Percentiles rank a stretch among this genome's conserved stretches.
phyloP scores from a whole-genome alignment of 2,888 invertebrate genomes.

The Augochlorella aurata region DNA sequence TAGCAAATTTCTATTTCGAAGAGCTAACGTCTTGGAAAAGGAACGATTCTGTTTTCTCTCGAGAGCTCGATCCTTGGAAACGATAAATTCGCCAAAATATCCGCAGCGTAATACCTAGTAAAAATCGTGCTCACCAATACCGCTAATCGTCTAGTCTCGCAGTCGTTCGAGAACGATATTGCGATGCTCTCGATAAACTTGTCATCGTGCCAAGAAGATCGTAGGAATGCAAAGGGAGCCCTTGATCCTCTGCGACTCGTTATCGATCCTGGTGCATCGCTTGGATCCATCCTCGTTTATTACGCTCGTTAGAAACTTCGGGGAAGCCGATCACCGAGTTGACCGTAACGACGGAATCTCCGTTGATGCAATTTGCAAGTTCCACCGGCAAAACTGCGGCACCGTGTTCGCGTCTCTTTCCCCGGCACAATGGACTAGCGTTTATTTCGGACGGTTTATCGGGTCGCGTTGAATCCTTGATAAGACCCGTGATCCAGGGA shows the following conservation, averaged over 20 bases:
- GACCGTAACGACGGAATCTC: constrained; percentile 5
- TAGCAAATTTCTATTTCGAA: too few species aligned
- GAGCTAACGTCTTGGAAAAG: too few species aligned
- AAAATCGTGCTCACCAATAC: background rate
- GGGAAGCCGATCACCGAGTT: background rate
- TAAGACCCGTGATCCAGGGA: background rate
- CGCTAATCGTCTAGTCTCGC: background rate
- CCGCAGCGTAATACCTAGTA: background rate
- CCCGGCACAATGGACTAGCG: background rate
- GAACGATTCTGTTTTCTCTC: too few species aligned
- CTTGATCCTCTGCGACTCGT: constrained; percentile 13
- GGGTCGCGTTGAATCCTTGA: background rate
- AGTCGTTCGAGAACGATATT: background rate
- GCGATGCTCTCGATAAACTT: constrained; percentile 2
- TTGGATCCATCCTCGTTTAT: constrained; percentile 14
- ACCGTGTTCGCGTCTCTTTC: background rate
- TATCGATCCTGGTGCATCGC: constrained; percentile 1
- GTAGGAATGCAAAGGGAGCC: background rate
- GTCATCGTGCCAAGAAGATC: background rate
- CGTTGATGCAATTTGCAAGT: constrained; percentile 4
- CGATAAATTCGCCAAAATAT: background rate
- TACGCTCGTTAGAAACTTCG: constrained; percentile 19
- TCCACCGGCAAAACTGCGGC: background rate
- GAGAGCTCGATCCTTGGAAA: background rate
- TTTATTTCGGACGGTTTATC: constrained; percentile 20